phyloP scores from a whole-genome alignment of 2,888 invertebrate genomes.

The Cancer borealis region DNA sequence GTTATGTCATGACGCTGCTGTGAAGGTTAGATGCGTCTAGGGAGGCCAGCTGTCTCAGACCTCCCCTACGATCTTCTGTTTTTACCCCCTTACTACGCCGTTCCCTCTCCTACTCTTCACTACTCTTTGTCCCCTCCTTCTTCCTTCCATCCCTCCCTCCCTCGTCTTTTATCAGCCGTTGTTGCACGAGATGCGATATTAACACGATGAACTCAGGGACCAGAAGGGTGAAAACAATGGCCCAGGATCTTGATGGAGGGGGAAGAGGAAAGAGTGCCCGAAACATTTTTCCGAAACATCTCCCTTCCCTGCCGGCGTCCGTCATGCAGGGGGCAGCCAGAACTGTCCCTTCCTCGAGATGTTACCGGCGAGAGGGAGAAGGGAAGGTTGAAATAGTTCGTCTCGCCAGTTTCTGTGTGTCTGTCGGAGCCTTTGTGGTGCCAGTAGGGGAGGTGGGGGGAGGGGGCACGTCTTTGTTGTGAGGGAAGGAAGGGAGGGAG shows the following conservation, averaged over 20 bases:
- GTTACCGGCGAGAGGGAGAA: background rate
- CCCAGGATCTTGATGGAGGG: constrained; percentile 35
- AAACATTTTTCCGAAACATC: constrained; percentile 34
- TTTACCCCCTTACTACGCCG: background rate
- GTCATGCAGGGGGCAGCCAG: constrained; percentile 35
- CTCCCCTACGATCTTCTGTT: background rate
- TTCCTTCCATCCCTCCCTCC: background rate
- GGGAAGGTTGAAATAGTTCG: constrained; percentile 38
- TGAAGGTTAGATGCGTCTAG: constrained; percentile 28
- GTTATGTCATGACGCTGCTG: constrained; percentile 31
- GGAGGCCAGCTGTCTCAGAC: background rate
- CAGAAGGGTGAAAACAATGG: constrained; percentile 43
- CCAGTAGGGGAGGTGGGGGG: background rate
- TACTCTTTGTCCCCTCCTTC: background rate
- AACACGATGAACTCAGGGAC: constrained; percentile 38
- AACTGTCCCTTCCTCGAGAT: background rate
- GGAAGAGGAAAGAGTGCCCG: background rate
- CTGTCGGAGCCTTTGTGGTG: constrained; percentile 30
- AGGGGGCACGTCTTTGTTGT: constrained; percentile 30
- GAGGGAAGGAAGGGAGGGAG: constrained; percentile 18
- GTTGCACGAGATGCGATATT: constrained; percentile 41
- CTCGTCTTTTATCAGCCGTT: constrained; percentile 34
- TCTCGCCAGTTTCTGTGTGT: constrained; percentile 31
- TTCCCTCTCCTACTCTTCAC: background rate
- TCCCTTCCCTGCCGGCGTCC: constrained; percentile 21